Base-by-base conservation (phyloP, 2,888 invertebrate species). In the Troides helena region DNA sequence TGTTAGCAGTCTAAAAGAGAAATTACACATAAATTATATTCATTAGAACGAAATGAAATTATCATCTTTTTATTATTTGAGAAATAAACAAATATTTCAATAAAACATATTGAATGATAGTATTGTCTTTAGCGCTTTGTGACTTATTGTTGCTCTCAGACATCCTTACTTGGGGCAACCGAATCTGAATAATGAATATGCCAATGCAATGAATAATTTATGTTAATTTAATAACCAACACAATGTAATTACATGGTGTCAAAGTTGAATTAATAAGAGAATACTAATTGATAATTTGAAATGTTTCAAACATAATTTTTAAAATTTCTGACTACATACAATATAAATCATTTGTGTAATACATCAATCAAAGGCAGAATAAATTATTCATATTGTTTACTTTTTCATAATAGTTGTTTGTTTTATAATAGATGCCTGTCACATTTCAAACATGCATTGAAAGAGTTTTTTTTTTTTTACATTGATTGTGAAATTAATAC, bases 191-290 rank as follows among this genome's bases (percentile, higher is more conserved):
- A 66, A 69, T 69, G 46, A 30, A 18, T 17, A 67, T 62, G 66
- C 25, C 50, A 69, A n/a, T 50, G 57, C 57, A 60, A 69, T 75
- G 74, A 74, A 81, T 79, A 81, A 83, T 87, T 83, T 81, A 85
- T 85, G 84, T 78, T 79, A 85, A 86, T 82, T 79, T 82, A 81
- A 84, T 84, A 84, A 81, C 77, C 65, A 62, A 57, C 72, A 72
- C 74, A 71, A 71, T 71, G 72, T 84, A 81, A 83, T 84, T 79
- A 81, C 80, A 81, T 66, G 68, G 79, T 85, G 83, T 83, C 82
- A 80, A 83, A 83, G 77, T 78, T 78, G 76, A 84, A 83, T 84
- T 84, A 81, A 83, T 80, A 72, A 74, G 73, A 65, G 69, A 67
- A 72, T 72, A 61, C 66, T 68, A 70, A 71, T 71, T 67, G 65